A percentile compares a stretch with the other conserved stretches of the same genome.
phyloP scores from a whole-genome alignment of 2,113 vertebrate species.

The Peucedramus taeniatus region DNA sequence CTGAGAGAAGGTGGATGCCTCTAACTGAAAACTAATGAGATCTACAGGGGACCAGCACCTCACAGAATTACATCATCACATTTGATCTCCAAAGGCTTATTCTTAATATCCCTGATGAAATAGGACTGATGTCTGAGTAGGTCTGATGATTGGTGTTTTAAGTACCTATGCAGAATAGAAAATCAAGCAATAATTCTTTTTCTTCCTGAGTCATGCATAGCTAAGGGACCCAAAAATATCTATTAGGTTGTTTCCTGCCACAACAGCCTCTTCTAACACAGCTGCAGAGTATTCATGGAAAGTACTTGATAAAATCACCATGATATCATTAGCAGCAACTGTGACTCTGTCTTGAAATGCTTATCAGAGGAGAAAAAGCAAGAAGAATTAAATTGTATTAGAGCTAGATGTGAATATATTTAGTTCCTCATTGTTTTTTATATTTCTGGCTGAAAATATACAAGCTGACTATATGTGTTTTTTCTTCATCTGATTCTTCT shows the following conservation, averaged over 20 bases:
- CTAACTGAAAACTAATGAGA: slow-evolving; percentile 10
- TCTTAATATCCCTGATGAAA: neutral
- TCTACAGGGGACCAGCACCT: neutral
- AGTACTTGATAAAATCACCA: slow-evolving; percentile 35
- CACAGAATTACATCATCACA: neutral
- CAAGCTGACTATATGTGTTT: neutral
- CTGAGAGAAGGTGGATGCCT: neutral
- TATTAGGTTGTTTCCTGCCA: slow-evolving; percentile 16
- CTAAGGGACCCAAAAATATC: neutral
- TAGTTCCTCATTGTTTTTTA: neutral
- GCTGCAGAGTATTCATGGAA: slow-evolving; percentile 27
- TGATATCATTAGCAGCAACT: slow-evolving; percentile 2
- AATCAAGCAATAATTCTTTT: slow-evolving; percentile 50
- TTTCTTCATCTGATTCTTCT: neutral
- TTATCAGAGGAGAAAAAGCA: neutral
- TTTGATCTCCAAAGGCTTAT: neutral
- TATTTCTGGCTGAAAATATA: neutral
- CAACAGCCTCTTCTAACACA: slow-evolving; percentile 33
- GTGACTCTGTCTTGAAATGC: neutral
- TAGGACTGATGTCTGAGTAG: neutral
- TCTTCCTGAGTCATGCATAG: slow-evolving; percentile 38
- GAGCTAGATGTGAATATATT: neutral
- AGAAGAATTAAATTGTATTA: neutral
- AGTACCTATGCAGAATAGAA: slow-evolving; percentile 38
- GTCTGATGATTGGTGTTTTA: neutral